Conservation (phyloP, 2,888 invertebrate species). For the Parascotia fuliginaria region DNA sequence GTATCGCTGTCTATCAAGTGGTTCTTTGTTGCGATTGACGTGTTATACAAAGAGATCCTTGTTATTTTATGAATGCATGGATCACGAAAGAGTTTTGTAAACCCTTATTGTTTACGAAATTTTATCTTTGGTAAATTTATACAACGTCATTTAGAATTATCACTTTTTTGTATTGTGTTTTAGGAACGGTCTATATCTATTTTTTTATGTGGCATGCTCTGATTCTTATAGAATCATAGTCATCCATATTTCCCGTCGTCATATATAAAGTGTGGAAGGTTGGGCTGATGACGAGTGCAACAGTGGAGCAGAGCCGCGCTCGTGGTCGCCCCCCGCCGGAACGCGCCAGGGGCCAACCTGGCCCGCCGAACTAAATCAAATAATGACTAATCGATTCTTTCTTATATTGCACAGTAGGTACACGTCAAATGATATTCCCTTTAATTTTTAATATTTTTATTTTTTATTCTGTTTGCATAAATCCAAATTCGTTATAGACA, state of each 20-base stretch:
- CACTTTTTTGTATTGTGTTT: neutral
- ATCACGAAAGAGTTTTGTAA: constrained; percentile 40
- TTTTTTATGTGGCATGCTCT: constrained; percentile 23
- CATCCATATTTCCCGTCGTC: constrained; percentile 61
- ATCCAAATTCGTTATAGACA: constrained; percentile 82
- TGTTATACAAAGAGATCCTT: constrained; percentile 44
- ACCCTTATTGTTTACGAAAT: constrained; percentile 41
- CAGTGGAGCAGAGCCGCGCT: constrained; percentile 67
- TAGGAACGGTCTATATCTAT: neutral
- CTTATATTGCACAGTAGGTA: constrained; percentile 86
- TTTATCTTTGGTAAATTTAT: constrained; percentile 16
- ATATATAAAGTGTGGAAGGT: constrained; percentile 82
- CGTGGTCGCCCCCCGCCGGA: constrained; percentile 79
- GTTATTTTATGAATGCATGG: constrained; percentile 45
- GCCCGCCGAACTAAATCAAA: constrained; percentile 84
- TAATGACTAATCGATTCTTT: constrained; percentile 85
- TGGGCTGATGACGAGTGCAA: constrained; percentile 75
- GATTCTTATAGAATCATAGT: constrained; percentile 45
- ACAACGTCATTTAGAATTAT: constrained; percentile 29
- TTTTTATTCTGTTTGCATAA: constrained; percentile 80
- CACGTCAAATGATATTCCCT: constrained; percentile 84
- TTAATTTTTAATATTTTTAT: constrained; percentile 76
- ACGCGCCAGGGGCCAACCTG: constrained; percentile 73
- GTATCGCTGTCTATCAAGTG: constrained; percentile 53
- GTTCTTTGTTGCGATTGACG: constrained; percentile 47